These are phyloP conservation scores for Pandemis corylana DNA, from an alignment of 2,888 invertebrate species.

Conservation along the genomic window DNA sequence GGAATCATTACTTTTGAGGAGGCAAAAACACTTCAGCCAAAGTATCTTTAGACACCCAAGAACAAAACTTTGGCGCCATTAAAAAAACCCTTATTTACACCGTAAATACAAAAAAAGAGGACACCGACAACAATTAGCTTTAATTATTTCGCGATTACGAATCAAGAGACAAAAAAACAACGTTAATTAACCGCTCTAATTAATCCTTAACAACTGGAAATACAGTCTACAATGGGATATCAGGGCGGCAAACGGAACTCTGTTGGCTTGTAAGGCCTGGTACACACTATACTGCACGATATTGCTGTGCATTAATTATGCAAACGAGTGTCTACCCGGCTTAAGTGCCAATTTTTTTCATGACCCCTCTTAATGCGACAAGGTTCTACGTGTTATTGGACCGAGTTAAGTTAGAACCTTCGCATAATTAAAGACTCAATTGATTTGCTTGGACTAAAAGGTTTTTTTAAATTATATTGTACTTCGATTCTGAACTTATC, in stretches of 20 bases:
- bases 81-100: slow-evolving; percentile 37
- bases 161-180: slow-evolving; percentile 32
- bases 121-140: slow-evolving; percentile 40
- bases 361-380: slow-evolving; percentile 31
- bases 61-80: slow-evolving; percentile 24
- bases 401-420: slow-evolving; percentile 13
- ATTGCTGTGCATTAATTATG: slow-evolving; percentile 41
- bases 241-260: background rate
- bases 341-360: slow-evolving; percentile 39
- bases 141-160: slow-evolving; percentile 42
- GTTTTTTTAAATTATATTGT: background rate
- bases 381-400: slow-evolving; percentile 36
- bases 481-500: too few relatives aligned
- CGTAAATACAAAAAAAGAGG: slow-evolving; percentile 16
- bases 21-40: too few relatives aligned
- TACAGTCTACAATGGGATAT: slow-evolving; percentile 32
- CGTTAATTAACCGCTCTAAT: slow-evolving; percentile 7
- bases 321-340: slow-evolving; percentile 36
- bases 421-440: slow-evolving; percentile 21
- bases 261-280: slow-evolving; percentile 31
- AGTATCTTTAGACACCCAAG: background rate
- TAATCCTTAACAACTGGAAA: slow-evolving; percentile 24
- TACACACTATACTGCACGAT: slow-evolving; percentile 37
- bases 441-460: slow-evolving; percentile 3
- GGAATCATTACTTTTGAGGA: too few relatives aligned